Conservation (phyloP, 2,888 invertebrate species). For the Zygothrica quintamaculata region DNA sequence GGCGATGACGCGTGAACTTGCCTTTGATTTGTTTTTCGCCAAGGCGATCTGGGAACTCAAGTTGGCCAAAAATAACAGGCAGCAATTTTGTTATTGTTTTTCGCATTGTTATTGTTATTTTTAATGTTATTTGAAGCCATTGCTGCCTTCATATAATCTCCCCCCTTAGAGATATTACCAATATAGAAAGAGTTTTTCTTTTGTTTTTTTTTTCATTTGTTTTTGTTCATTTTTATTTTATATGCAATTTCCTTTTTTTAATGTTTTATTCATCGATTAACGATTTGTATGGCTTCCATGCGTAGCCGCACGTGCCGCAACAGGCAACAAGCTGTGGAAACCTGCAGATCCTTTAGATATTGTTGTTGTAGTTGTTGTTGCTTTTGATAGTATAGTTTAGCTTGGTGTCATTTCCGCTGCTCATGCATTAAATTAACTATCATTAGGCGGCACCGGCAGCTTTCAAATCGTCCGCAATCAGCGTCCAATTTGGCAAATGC, state of each 20-base stretch:
- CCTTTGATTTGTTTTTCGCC: constrained; percentile 72
- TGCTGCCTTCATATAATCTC: no score
- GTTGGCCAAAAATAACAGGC: constrained; percentile 67
- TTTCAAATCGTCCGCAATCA: constrained; percentile 74
- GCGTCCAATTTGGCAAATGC: constrained; percentile 78
- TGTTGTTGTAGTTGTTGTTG: constrained; percentile 11
- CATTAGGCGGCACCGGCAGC: constrained; percentile 74
- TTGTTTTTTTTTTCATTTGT: no score
- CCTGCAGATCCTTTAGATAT: constrained; percentile 41
- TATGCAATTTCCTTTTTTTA: constrained; percentile 57
- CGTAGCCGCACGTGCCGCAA: constrained; percentile 67
- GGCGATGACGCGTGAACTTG: constrained; percentile 79
- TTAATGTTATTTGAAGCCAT: constrained; percentile 8
- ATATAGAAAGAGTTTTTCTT: background rate
- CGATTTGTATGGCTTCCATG: constrained; percentile 55
- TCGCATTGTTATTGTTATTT: constrained; percentile 31
- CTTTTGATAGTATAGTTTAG: no score
- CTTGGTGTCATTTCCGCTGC: constrained; percentile 73
- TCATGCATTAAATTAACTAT: constrained; percentile 80
- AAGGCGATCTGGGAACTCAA: constrained; percentile 35
- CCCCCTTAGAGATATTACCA: no score
- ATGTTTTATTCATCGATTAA: constrained; percentile 49
- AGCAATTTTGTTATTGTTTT: constrained; percentile 45
- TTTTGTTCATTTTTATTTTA: constrained; percentile 1
- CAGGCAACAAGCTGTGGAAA: constrained; percentile 60